phyloP scores from a whole-genome alignment of 1,140 invertebrate genomes.

The Chrysomallon squamiferum region DNA sequence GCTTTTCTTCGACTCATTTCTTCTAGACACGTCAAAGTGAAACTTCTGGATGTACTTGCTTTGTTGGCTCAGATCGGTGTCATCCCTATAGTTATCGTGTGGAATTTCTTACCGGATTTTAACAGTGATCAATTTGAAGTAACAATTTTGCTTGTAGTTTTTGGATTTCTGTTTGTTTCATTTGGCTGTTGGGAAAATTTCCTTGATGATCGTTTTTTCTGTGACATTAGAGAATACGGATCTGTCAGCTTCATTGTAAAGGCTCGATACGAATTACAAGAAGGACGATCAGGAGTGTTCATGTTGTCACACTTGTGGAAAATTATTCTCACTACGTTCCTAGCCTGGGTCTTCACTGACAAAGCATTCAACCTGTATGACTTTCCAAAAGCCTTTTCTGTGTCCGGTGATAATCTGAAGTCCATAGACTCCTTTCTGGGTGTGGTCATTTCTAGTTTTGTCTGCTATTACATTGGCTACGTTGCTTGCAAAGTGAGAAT shows the following conservation, averaged over 20 bases:
- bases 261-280: conserved; percentile 21
- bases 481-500: conserved; percentile 52
- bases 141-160: conserved; percentile 5
- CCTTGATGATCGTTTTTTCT: conserved; percentile 69
- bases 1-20: conserved; percentile 64
- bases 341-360: conserved; percentile 40
- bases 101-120: conserved; percentile 1
- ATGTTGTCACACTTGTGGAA: conserved; percentile 31
- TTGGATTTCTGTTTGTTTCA: conserved; percentile 80
- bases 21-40: background rate
- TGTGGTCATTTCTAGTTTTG: too few relatives aligned
- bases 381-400: background rate
- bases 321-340: conserved; percentile 20
- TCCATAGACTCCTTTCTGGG: too few relatives aligned
- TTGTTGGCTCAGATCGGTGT: conserved; percentile 25
- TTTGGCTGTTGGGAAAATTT: conserved; percentile 98
- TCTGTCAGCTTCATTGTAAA: too few relatives aligned
- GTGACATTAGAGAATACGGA: too few relatives aligned
- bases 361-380: too few relatives aligned
- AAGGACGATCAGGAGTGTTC: conserved; percentile 21
- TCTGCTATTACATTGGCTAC: conserved; percentile 38
- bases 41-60: conserved; percentile 17
- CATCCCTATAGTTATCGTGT: conserved; percentile 22
- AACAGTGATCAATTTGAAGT: background rate
- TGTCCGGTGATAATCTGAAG: too few relatives aligned